These are phyloP conservation scores for Pterostichus niger DNA, from an alignment of 2,888 invertebrate species.

Conservation along the genomic window DNA sequence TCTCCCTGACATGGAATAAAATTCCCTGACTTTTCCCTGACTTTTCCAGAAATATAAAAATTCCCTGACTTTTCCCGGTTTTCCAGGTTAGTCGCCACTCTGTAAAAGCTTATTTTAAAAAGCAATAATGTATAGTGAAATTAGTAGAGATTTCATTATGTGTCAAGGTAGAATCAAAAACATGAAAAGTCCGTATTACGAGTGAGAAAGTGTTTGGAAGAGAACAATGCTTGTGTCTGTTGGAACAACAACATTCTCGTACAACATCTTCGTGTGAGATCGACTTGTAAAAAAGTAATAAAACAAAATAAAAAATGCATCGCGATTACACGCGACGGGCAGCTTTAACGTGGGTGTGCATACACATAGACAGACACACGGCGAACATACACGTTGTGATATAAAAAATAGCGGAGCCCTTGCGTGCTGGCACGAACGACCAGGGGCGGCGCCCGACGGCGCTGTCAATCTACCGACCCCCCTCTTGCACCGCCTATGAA, in stretches of 20 bases:
- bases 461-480: conserved; percentile 49
- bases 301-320: conserved; percentile 65
- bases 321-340: conserved; percentile 50
- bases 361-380: conserved; percentile 8
- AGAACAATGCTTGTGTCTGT: conserved; percentile 21
- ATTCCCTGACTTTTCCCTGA: too few species aligned
- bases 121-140: too few species aligned
- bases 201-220: neutral
- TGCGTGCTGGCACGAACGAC: conserved; percentile 58
- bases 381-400: conserved; percentile 10
- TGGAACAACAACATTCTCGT: neutral
- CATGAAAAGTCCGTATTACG: too few species aligned
- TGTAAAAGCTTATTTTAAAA: too few species aligned
- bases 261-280: conserved; percentile 47
- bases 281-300: conserved; percentile 63
- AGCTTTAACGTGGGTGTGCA: conserved; percentile 32
- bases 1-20: too few species aligned
- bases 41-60: too few species aligned
- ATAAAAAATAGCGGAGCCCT: conserved; percentile 58
- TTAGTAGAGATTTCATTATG: too few species aligned
- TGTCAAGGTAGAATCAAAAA: too few species aligned
- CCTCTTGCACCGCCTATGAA: neutral
- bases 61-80: too few species aligned
- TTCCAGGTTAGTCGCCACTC: too few species aligned
- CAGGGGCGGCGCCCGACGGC: conserved; percentile 48